Evolutionary conservation across 1,140 invertebrate species (phyloP).

Genomic region (Sycophaga agraensis): DNA sequence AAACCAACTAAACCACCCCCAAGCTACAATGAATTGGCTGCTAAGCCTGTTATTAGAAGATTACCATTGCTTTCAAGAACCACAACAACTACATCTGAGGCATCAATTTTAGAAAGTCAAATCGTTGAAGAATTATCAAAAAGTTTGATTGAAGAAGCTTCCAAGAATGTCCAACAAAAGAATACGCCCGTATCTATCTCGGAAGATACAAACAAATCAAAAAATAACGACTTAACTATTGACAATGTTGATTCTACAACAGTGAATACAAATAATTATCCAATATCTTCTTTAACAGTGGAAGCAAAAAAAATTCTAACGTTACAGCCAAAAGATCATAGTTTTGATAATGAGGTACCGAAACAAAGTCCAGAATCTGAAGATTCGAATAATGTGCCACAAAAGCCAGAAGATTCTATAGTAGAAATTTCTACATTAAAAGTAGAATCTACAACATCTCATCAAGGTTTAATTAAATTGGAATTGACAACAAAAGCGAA

Average conservation of each 20-base stretch:
- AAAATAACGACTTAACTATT: not conserved
- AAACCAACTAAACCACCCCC: constrained; percentile 49
- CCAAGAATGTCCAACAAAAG: constrained; percentile 3
- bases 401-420: not conserved
- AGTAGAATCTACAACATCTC: not conserved
- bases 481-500: not conserved
- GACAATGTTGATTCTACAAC: not conserved
- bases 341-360: constrained; percentile 5
- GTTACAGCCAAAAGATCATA: not conserved
- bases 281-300: not conserved
- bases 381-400: constrained; percentile 8
- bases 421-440: not conserved
- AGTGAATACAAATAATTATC: not conserved
- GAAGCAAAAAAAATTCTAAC: not conserved
- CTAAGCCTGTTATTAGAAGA: constrained; percentile 50
- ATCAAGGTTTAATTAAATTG: not conserved
- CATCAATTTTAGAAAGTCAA: constrained; percentile 4
- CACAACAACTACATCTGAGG: constrained; percentile 22
- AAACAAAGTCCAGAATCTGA: not conserved
- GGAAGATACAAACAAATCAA: not conserved
- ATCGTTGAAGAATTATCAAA: not conserved
- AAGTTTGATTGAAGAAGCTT: not conserved
- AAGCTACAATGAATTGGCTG: constrained; percentile 48
- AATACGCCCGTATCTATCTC: not conserved
- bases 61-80: constrained; percentile 36